Evolutionary conservation across 2,113 vertebrate species (phyloP), one percentile per base, ranked within the genome.

Genomic region (Catharus minimus): DNA sequence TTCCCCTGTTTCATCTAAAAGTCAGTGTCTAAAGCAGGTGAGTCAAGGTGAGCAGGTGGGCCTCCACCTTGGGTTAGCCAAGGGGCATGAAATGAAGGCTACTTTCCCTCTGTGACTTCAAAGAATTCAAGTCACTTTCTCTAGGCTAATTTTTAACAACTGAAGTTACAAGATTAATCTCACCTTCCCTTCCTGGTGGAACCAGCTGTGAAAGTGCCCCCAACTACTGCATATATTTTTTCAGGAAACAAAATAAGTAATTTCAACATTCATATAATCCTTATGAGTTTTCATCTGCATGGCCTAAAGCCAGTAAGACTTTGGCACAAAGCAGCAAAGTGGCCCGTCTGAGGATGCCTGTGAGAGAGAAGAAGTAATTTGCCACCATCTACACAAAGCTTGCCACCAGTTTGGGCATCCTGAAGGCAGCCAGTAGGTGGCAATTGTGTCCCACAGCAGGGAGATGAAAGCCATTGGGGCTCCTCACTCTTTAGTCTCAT

Each of bases 371-470:
- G 13, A 83, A 65, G 13, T 6, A 33, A 58, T 22, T 83, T 68
- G 33, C 15, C n/a, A 76, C 10, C 30, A 14, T 5, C 55, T 57
- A 10, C 0, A 0, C 28, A 53, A 9, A 10, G 18, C 14, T 17
- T 61, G 36, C 47, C 43, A 58, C 50, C 33, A 66, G 32, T 33
- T 73, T 5, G 23, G 62, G 64, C 17, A 52, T 66, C 50, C 60
- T 52, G 44, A 82, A 75, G 71, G 47, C 71, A 89, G 89, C 92
- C 93, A 76, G 89, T 73, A 95, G 90, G 78, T 95, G 95, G 95
- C 95, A 94, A 90, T 2, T 93, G 46, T 73, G 81, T 65, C 52
- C 64, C 66, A 7, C 0, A 8, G 13, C 1, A 66, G 43, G 41
- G 71, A 23, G 22, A 28, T 58, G 81, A 78, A 78, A 89, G 9